Evolutionary conservation across 2,888 invertebrate species (phyloP).

Genomic region (Marronus borbonicus): DNA sequence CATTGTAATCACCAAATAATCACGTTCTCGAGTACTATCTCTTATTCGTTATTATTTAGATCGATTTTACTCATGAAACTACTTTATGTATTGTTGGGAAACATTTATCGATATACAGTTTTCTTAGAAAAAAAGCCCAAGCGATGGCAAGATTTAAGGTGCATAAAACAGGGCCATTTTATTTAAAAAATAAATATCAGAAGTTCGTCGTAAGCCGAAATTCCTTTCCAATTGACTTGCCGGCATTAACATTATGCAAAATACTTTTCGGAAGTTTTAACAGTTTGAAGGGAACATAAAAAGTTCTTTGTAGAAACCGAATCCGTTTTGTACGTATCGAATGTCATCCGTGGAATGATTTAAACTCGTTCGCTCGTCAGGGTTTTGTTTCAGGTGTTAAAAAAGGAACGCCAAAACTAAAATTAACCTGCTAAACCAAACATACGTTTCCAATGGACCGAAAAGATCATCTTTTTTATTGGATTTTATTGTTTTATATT

Average conservation of each 20-base stretch:
- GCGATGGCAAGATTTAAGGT: background rate
- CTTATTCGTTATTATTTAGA: conserved; percentile 54
- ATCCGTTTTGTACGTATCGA: conserved; percentile 55
- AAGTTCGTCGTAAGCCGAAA: conserved; percentile 25
- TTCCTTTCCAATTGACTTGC: conserved; percentile 50
- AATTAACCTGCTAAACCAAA: conserved; percentile 13
- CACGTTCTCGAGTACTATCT: conserved; percentile 57
- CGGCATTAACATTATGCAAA: conserved; percentile 52
- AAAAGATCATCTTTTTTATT: background rate
- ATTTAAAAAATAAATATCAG: conserved; percentile 10
- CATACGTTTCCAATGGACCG: background rate
- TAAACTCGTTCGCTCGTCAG: conserved; percentile 35
- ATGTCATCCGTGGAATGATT: conserved; percentile 56
- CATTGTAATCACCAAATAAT: conserved; percentile 63
- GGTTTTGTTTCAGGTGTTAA: conserved; percentile 44
- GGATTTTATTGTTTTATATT: background rate
- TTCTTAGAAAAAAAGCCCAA: background rate
- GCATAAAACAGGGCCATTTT: background rate
- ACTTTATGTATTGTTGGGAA: background rate
- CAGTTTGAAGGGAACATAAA: conserved; percentile 42
- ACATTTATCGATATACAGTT: background rate
- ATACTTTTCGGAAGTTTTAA: conserved; percentile 52
- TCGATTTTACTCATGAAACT: conserved; percentile 34
- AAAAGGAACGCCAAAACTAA: conserved; percentile 7
- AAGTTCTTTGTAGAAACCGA: conserved; percentile 54